phyloP scores from a whole-genome alignment of 2,113 vertebrate species.

The Rhea pennata region DNA sequence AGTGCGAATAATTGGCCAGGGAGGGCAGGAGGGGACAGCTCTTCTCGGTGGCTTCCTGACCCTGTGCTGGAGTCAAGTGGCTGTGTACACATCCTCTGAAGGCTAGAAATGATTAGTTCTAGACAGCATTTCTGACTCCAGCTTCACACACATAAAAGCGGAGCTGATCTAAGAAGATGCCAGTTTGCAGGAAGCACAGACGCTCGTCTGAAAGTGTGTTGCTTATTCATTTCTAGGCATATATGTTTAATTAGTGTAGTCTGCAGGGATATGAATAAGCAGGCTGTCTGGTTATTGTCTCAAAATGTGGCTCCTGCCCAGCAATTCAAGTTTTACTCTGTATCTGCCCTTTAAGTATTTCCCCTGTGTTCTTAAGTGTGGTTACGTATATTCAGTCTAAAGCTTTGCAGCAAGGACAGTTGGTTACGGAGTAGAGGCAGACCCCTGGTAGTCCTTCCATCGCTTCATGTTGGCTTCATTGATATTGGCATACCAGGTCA shows the following conservation, averaged over 20 bases:
- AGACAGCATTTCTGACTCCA: background rate
- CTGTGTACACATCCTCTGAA: background rate
- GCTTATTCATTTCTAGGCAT: background rate
- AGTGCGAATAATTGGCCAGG: background rate
- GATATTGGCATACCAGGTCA: background rate
- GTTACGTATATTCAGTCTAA: rapidly evolving
- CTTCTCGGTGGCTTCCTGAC: background rate
- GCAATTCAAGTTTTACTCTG: background rate
- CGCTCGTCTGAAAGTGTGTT: background rate
- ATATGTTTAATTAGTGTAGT: background rate
- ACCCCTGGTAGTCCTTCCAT: background rate
- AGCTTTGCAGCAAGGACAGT: background rate
- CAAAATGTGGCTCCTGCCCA: background rate
- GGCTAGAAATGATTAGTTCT: background rate
- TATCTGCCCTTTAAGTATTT: background rate
- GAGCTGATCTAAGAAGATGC: background rate
- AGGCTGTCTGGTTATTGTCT: background rate
- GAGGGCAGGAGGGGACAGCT: background rate
- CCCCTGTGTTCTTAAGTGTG: rapidly evolving
- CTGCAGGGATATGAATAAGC: background rate
- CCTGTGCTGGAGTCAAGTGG: background rate
- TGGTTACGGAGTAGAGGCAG: rapidly evolving
- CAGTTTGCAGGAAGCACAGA: rapidly evolving
- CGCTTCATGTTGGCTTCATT: background rate
- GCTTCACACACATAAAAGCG: background rate